Evolutionary conservation across 1,140 invertebrate genomes (phyloP).

Genomic region (Drosophila rhopaloa): DNA sequence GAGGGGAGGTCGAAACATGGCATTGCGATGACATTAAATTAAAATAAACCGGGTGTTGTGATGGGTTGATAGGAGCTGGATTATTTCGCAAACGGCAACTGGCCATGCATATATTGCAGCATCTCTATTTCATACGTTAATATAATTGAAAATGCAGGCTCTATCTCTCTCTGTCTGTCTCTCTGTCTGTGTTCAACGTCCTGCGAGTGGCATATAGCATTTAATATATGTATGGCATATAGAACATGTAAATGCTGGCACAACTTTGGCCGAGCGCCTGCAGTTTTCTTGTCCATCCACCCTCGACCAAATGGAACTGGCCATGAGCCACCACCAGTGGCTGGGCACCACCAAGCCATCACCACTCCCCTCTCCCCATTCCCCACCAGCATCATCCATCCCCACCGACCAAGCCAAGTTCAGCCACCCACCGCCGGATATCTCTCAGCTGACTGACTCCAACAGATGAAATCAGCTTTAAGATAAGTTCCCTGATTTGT

Average conservation of each 20-base stretch:
- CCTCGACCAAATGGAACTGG: slow-evolving; percentile 27
- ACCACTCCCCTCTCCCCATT: neutral
- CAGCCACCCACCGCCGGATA: slow-evolving; percentile 2
- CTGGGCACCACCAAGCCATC: neutral
- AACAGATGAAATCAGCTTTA: slow-evolving; percentile 28
- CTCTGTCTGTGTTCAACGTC: slow-evolving; percentile 20
- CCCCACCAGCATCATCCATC: slow-evolving; percentile 18
- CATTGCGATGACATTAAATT: slow-evolving; percentile 37
- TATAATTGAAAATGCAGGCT: slow-evolving; percentile 48
- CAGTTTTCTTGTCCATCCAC: slow-evolving; percentile 36
- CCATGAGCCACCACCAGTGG: slow-evolving; percentile 27
- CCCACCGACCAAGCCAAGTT: neutral
- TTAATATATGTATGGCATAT: slow-evolving; percentile 25
- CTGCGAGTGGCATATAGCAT: slow-evolving; percentile 16
- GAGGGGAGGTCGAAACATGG: slow-evolving; percentile 1
- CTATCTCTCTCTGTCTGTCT: neutral
- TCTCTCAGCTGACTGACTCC: slow-evolving; percentile 33
- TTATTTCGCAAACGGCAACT: slow-evolving; percentile 41
- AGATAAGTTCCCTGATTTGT: slow-evolving; percentile 24
- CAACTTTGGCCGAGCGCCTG: slow-evolving; percentile 36
- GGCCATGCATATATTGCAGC: slow-evolving; percentile 32
- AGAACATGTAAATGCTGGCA: slow-evolving; percentile 44
- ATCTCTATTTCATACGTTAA: slow-evolving; percentile 27
- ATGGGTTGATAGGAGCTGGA: neutral
- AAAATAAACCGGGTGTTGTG: slow-evolving; percentile 31